Conservation (phyloP, 2,113 vertebrate species). For the Pangasianodon gigas region DNA sequence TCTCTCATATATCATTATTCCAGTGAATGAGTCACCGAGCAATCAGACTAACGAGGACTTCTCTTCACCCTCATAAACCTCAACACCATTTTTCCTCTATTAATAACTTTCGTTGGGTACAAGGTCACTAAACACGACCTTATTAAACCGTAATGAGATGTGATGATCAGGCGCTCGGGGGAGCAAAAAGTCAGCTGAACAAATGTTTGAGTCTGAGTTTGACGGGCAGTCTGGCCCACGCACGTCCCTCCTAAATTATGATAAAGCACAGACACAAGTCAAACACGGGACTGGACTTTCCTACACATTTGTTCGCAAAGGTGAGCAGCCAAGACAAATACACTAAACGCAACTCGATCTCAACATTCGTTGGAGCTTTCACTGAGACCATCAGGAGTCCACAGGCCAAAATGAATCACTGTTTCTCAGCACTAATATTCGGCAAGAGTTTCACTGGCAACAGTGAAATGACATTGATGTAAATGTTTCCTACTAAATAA, state of each 20-base stretch:
- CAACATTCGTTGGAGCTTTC: conserved; percentile 48
- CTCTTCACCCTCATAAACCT: conserved; percentile 44
- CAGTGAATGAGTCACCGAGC: conserved; percentile 61
- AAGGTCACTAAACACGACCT: neutral
- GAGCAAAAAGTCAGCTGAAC: conserved; percentile 13
- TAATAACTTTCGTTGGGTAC: conserved; percentile 10
- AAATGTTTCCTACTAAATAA: conserved; percentile 39
- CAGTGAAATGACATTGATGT: conserved; percentile 22
- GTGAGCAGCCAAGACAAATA: conserved; percentile 50
- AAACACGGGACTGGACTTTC: conserved; percentile 25
- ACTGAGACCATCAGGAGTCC: conserved; percentile 36
- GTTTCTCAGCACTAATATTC: conserved; percentile 46
- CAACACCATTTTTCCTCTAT: conserved; percentile 20
- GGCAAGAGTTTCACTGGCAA: conserved; percentile 40
- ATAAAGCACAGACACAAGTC: conserved; percentile 51
- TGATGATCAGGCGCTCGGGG: neutral
- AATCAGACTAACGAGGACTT: conserved; percentile 64
- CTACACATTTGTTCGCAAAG: conserved; percentile 23
- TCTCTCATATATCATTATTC: conserved; percentile 52
- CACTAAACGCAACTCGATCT: conserved; percentile 46
- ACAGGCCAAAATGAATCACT: conserved; percentile 41
- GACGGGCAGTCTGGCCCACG: conserved; percentile 24
- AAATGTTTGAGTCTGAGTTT: conserved; percentile 17
- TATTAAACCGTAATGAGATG: conserved; percentile 13
- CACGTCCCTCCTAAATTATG: conserved; percentile 39